Conservation (phyloP, 2,797 vertebrate species). For the Sebastes flavidus region DNA sequence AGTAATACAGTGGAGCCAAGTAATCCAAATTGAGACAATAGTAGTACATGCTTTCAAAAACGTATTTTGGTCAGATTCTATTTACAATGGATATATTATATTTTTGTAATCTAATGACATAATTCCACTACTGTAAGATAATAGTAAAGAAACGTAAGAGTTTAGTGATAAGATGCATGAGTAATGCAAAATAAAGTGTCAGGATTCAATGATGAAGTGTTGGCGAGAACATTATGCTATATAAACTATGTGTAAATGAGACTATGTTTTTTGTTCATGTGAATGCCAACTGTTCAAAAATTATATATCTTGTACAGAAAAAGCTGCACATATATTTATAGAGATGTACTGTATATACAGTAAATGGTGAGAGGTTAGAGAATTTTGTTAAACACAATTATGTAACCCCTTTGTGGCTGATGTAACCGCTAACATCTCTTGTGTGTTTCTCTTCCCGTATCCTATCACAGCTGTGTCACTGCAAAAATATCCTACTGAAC, state of each 20-base stretch:
- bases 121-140: constrained; percentile 1
- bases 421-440: constrained; percentile 27
- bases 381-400: constrained; percentile 25
- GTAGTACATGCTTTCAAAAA: not conserved
- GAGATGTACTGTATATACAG: constrained; percentile 24
- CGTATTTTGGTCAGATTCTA: constrained; percentile 20
- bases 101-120: constrained; percentile 37
- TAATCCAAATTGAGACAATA: not conserved
- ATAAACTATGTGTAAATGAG: constrained; percentile 20
- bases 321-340: constrained; percentile 37
- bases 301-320: constrained; percentile 32
- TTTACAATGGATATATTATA: constrained; percentile 19
- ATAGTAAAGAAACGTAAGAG: not conserved
- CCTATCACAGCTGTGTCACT: constrained; percentile 10
- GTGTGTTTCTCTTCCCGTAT: not conserved
- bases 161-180: not conserved
- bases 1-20: not conserved
- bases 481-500: not conserved
- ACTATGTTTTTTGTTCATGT: constrained; percentile 1
- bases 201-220: not conserved
- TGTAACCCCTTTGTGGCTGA: constrained; percentile 38
- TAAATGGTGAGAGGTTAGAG: constrained; percentile 23
- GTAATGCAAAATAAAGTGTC: not conserved
- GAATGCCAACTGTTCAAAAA: constrained; percentile 29
- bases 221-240: constrained; percentile 1